Conservation (phyloP, 2,888 invertebrate species). For the Nomada ruficornis region DNA sequence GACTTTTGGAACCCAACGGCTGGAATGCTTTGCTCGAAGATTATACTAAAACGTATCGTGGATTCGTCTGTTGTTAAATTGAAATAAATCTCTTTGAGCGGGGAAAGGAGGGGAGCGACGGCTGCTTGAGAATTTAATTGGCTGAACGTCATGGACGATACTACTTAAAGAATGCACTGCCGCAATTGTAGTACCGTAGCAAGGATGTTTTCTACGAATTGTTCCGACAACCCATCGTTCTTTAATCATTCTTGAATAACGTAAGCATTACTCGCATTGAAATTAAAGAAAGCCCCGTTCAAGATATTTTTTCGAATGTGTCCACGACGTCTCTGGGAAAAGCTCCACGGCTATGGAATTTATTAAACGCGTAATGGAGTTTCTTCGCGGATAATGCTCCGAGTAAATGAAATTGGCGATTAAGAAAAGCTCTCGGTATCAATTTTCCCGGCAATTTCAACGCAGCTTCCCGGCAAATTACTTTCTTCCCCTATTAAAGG, state of each 20-base stretch:
- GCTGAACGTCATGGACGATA: neutral
- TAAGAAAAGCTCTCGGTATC: constrained; percentile 32
- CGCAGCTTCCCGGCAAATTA: constrained; percentile 17
- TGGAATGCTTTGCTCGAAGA: neutral
- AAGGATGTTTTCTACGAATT: constrained; percentile 14
- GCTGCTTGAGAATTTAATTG: neutral
- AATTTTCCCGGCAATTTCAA: constrained; percentile 30
- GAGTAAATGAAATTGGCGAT: constrained; percentile 35
- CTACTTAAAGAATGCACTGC: neutral
- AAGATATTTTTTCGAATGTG: neutral
- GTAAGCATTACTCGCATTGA: neutral
- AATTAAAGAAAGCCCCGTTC: no score
- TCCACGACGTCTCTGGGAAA: neutral
- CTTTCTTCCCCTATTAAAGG: constrained; percentile 11
- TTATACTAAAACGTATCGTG: neutral
- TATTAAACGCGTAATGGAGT: constrained; percentile 19
- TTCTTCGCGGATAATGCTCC: constrained; percentile 8
- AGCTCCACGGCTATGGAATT: neutral
- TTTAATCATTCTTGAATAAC: constrained; percentile 19
- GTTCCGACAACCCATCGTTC: neutral
- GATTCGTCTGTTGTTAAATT: neutral
- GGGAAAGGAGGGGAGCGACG: neutral
- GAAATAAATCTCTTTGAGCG: neutral
- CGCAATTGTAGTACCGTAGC: neutral
- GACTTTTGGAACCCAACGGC: neutral